Conservation (phyloP, 2,888 invertebrate species). For the Dromius quadrimaculatus region DNA sequence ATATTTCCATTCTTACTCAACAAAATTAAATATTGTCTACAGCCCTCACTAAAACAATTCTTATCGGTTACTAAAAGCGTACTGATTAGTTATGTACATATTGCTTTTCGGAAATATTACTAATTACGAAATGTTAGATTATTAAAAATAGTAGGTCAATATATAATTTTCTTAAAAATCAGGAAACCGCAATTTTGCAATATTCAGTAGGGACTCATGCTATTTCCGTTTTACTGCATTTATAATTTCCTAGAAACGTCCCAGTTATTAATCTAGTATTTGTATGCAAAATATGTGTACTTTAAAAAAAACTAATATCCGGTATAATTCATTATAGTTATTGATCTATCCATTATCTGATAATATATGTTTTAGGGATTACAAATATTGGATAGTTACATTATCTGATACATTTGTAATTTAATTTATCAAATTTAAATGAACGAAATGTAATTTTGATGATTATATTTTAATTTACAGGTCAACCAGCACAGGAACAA, state of each 20-base stretch:
- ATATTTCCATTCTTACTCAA: constrained; percentile 48
- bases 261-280: too few relatives aligned
- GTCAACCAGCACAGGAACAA: neutral
- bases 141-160: constrained; percentile 18
- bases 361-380: too few relatives aligned
- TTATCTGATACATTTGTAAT: too few relatives aligned
- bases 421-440: too few relatives aligned
- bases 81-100: constrained; percentile 42
- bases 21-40: constrained; percentile 44
- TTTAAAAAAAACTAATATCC: neutral
- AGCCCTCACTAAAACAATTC: constrained; percentile 21
- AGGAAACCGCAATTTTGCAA: constrained; percentile 7
- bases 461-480: constrained; percentile 6
- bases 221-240: too few relatives aligned
- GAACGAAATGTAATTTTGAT: too few relatives aligned
- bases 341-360: neutral
- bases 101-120: constrained; percentile 6
- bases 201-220: too few relatives aligned
- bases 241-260: too few relatives aligned
- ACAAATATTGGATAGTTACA: too few relatives aligned
- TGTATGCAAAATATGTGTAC: neutral
- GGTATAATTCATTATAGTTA: neutral
- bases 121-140: constrained; percentile 10
- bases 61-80: constrained; percentile 22
- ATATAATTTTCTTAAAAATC: neutral